These are phyloP conservation scores for Xenopus petersii DNA, from an alignment of 2,797 vertebrate species.

Conservation along the genomic window DNA sequence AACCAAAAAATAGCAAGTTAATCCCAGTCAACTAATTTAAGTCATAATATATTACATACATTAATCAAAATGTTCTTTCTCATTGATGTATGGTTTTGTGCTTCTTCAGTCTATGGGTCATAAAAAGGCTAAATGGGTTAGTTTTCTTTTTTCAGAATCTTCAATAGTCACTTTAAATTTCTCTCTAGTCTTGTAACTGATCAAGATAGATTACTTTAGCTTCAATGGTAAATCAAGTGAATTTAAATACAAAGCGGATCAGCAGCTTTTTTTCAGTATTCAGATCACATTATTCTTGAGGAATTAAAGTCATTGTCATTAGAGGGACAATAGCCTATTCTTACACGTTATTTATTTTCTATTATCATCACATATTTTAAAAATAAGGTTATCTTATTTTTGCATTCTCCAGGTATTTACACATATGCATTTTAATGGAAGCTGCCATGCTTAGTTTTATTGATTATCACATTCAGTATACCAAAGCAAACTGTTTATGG, in stretches of 20 bases:
- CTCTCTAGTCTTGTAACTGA: conserved; percentile 1
- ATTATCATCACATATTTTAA: no score
- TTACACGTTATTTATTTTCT: no score
- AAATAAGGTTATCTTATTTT: no score
- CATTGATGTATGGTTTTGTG: not conserved
- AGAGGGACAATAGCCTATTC: no score
- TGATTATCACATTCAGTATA: no score
- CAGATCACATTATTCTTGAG: no score
- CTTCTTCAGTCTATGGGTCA: conserved; percentile 2
- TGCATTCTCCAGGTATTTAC: no score
- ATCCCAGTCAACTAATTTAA: not conserved
- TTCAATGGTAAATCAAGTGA: conserved; percentile 2
- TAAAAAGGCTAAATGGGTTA: conserved; percentile 5
- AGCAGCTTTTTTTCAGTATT: no score
- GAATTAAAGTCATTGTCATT: no score
- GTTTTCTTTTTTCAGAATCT: not conserved
- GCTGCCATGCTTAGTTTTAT: no score
- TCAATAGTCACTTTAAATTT: conserved; percentile 1
- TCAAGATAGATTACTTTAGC: not conserved
- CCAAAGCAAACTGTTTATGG: no score
- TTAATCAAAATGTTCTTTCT: conserved; percentile 2
- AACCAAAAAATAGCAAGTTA: not conserved
- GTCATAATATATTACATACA: conserved; percentile 3
- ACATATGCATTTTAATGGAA: no score
- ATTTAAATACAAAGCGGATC: not conserved